Base-by-base conservation (phyloP, 2,113 vertebrate species). In the Athene cunicularia region DNA sequence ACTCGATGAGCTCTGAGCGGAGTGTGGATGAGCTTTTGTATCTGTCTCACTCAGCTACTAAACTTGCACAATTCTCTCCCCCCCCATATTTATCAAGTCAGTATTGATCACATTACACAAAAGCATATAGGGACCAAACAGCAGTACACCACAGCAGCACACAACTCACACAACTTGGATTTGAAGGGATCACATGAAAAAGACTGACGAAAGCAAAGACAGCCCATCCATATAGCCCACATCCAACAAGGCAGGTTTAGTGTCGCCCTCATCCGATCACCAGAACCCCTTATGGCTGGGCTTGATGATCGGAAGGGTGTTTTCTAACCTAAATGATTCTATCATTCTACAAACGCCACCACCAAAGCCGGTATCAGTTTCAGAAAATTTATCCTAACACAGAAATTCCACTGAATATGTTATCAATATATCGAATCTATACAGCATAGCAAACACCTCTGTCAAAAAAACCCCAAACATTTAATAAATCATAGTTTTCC, bases 1-100 rank as follows among this genome's bases (percentile, higher is more conserved):
- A 59, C 22, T n/a, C 26, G 0, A 4, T 1, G 18, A 41, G 43
- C 6, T 1, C 14, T 0, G 23, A 67, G 71, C 0, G 1, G 64
- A 59, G 24, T 3, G 0, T 7, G 19, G 58, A 37, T 17, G 33
- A 43, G 9, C 27, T 7, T 71, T 52, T 2, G 0, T 35, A 37
- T 41, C 47, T 13, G 5, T 41, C n/a, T 5, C 28, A 8, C 11
- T 8, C 33, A 63, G 49, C 41, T 83, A 50, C 62, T 41, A 14
- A 67, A n/a, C 70, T 18, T 22, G 14, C 41, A 50, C 4, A 0
- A 2, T 39, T n/a, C 41, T 60, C 73, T 33, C 59, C 79, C 30
- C 19, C 14, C 37, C 24, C 5, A 0, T 4, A 37, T 41, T 75
- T 37, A 59, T 30, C 74, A 55, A 28, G 47, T 17, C 70, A 68